These are phyloP conservation scores for Acrocyrtus sp. DNA, from an alignment of 2,888 invertebrate species.

Conservation along the genomic window DNA sequence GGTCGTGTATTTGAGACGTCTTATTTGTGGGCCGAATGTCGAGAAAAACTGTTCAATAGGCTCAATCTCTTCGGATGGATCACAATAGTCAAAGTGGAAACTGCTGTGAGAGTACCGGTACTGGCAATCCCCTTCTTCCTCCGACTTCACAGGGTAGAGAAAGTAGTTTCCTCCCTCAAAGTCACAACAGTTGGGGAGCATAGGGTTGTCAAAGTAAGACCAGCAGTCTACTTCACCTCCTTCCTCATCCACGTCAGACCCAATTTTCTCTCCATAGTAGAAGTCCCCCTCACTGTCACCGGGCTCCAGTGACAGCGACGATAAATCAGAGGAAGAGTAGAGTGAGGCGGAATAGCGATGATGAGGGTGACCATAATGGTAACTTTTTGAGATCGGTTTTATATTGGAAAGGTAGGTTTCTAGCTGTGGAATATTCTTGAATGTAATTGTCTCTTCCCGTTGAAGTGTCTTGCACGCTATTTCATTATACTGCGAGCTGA, in stretches of 20 bases:
- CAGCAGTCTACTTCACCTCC: slow-evolving; percentile 3
- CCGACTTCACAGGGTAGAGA: background rate
- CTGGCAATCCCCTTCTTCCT: background rate
- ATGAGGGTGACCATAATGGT: background rate
- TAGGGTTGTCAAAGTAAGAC: slow-evolving; percentile 10
- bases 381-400: slow-evolving; percentile 36
- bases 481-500: slow-evolving; percentile 56
- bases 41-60: slow-evolving; percentile 42
- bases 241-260: slow-evolving; percentile 2
- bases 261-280: slow-evolving; percentile 13
- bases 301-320: slow-evolving; percentile 9
- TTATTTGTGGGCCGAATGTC: slow-evolving; percentile 37
- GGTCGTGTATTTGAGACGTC: slow-evolving; percentile 46
- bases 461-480: slow-evolving; percentile 44
- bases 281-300: slow-evolving; percentile 5
- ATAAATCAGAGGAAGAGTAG: slow-evolving; percentile 11
- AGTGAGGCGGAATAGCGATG: slow-evolving; percentile 4
- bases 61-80: slow-evolving; percentile 25
- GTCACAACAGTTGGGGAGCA: background rate
- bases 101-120: slow-evolving; percentile 43
- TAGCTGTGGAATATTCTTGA: slow-evolving; percentile 45
- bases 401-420: slow-evolving; percentile 43
- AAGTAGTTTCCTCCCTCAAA: background rate
- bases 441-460: slow-evolving; percentile 45
- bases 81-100: slow-evolving; percentile 48